Base-by-base conservation (phyloP, 2,797 vertebrate genomes). In the Scarus forsteni region DNA sequence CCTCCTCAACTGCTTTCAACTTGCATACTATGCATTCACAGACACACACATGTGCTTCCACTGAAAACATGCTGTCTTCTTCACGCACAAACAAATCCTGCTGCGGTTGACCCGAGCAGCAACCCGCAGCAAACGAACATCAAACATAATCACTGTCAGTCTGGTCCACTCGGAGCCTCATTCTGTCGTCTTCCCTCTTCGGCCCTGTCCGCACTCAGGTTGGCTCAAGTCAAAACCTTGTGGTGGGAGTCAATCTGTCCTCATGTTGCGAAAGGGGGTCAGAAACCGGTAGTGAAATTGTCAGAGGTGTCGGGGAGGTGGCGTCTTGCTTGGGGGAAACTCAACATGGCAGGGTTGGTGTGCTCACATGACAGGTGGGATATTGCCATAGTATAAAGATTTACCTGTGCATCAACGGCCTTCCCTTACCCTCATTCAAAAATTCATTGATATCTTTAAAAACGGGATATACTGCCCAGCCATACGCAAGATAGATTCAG, bases 101-200 rank as follows among this genome's bases (percentile, higher is more conserved):
- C 75, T 44, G 69, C n/a, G 60, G 74, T 64, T 77, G 79, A 85
- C 82, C 61, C 27, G 77, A 70, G 70, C 77, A 74, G 52, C 54
- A 63, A 74, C 85, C 66, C 7, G 63, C 51, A 59, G 70, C 81
- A 42, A 80, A 70, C 74, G 27, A 64, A 66, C 75, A 85, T 90
- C 88, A 86, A 85, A 88, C 77, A 68, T 71, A 74, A 90, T 89
- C 89, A 87, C 69, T 42, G 73, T 89, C 81, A 61, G 79, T 75
- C 79, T 68, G 80, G 35, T 77, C 79, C 18, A 58, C 73, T 55
- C 64, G 16, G 73, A 27, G 59, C 68, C 71, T 51, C 39, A 44
- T 74, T 80, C 81, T 75, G 87, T 84, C 51, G 53, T 49, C 66
- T 75, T 69, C 66, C 73, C 81, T 85, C 79, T 50, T 60, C 58